These are phyloP conservation scores for Phasia obesa DNA, from an alignment of 2,888 invertebrate genomes.

Conservation along the genomic window DNA sequence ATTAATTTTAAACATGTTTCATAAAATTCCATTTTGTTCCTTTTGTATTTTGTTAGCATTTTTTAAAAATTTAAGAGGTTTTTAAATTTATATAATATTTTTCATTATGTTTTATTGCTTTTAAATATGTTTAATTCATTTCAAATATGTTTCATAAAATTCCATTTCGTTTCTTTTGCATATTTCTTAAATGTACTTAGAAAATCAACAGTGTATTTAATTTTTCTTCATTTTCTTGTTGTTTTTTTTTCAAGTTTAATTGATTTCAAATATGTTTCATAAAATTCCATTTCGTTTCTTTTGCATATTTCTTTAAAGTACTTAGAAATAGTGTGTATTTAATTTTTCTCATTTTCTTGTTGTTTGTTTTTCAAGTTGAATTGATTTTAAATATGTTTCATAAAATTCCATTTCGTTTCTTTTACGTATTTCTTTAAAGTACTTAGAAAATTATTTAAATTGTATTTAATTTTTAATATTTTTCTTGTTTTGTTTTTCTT, in stretches of 20 bases:
- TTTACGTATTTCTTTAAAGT: background rate
- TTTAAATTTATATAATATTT: background rate
- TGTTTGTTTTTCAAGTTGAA: too few relatives aligned
- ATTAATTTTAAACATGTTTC: background rate
- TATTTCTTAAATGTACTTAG: background rate
- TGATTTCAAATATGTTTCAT: background rate
- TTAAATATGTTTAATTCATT: background rate
- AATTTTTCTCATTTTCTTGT: background rate
- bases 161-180: slow-evolving; percentile 4
- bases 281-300: slow-evolving; percentile 16
- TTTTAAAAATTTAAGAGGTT: background rate
- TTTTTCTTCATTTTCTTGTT: background rate
- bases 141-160: background rate
- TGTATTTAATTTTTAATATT: background rate
- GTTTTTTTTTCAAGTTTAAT: too few relatives aligned
- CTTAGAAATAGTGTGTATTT: background rate
- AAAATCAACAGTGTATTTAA: background rate
- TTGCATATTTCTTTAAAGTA: background rate
- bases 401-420: slow-evolving; percentile 10
- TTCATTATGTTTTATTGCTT: background rate
- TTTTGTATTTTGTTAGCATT: background rate
- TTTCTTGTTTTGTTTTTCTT: background rate
- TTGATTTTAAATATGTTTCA: background rate
- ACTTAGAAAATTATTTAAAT: background rate
- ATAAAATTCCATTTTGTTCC: slow-evolving; percentile 3